Conservation (phyloP, 1,140 invertebrate genomes). For the Magallana angulata region DNA sequence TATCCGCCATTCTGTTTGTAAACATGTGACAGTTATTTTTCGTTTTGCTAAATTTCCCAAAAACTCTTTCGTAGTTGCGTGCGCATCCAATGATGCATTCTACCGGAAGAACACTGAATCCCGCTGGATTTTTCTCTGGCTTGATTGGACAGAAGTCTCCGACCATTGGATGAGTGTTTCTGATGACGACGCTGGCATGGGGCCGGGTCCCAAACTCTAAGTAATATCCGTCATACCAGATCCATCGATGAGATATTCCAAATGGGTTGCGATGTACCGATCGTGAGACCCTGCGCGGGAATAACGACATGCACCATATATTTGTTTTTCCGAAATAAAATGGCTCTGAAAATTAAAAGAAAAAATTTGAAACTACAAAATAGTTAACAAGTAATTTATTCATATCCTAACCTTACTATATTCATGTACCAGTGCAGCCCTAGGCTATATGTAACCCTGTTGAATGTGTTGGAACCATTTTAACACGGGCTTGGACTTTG, state of each 20-base stretch:
- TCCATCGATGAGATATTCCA: conserved; percentile 9
- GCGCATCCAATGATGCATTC: conserved; percentile 21
- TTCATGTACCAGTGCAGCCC: too few relatives aligned
- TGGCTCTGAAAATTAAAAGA: background rate
- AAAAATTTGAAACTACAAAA: too few relatives aligned
- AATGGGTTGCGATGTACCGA: background rate
- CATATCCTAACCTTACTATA: too few relatives aligned
- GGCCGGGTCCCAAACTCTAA: conserved; percentile 4
- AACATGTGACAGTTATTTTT: conserved; percentile 9
- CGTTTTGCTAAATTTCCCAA: conserved; percentile 17
- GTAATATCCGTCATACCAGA: conserved; percentile 10
- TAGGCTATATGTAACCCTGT: too few relatives aligned
- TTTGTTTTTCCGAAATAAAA: conserved; percentile 15
- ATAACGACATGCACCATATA: conserved; percentile 12
- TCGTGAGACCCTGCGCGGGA: background rate
- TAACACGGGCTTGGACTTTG: too few relatives aligned
- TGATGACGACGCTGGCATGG: background rate
- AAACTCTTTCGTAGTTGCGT: background rate
- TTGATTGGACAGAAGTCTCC: conserved; percentile 13
- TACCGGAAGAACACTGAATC: conserved; percentile 3
- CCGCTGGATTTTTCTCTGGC: background rate
- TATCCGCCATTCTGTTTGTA: conserved; percentile 11
- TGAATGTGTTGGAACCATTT: too few relatives aligned
- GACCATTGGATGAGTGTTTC: conserved; percentile 2
- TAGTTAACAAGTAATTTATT: too few relatives aligned